These are phyloP conservation scores for Drosophila prostipennis DNA, from an alignment of 2,888 invertebrate species.

Conservation along the genomic window DNA sequence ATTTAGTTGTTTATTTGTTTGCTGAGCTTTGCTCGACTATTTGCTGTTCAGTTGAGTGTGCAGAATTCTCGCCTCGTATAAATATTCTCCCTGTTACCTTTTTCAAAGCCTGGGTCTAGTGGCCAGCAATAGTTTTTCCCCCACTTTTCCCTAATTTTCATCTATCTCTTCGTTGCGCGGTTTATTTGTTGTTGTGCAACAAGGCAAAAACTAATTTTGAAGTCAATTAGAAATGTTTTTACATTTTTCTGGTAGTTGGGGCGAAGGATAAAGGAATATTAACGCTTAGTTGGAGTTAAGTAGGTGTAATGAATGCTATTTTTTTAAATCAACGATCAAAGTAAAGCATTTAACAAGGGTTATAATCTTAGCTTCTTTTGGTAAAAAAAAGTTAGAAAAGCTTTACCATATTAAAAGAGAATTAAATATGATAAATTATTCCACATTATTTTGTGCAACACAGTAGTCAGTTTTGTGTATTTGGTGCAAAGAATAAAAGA, in stretches of 20 bases:
- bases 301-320: slow-evolving; percentile 5
- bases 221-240: slow-evolving; percentile 70
- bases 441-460: no score
- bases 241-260: slow-evolving; percentile 19
- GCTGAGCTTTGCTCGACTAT: slow-evolving; percentile 46
- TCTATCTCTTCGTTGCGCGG: slow-evolving; percentile 29
- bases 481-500: no score
- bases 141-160: slow-evolving; percentile 22
- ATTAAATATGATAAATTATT: no score
- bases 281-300: slow-evolving; percentile 18
- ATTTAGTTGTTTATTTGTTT: slow-evolving; percentile 59
- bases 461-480: no score
- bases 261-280: not conserved
- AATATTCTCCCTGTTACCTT: slow-evolving; percentile 6
- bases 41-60: slow-evolving; percentile 67
- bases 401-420: no score
- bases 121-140: slow-evolving; percentile 1
- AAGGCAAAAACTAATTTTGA: slow-evolving; percentile 67
- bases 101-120: slow-evolving; percentile 1
- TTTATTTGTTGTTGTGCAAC: slow-evolving; percentile 41
- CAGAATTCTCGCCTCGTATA: slow-evolving; percentile 8
- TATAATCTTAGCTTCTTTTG: not conserved
- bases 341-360: not conserved
- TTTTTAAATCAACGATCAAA: slow-evolving; percentile 17
- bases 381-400: no score